Base-by-base conservation (phyloP, 2,113 vertebrate genomes). In the Phyllopteryx taeniolatus region DNA sequence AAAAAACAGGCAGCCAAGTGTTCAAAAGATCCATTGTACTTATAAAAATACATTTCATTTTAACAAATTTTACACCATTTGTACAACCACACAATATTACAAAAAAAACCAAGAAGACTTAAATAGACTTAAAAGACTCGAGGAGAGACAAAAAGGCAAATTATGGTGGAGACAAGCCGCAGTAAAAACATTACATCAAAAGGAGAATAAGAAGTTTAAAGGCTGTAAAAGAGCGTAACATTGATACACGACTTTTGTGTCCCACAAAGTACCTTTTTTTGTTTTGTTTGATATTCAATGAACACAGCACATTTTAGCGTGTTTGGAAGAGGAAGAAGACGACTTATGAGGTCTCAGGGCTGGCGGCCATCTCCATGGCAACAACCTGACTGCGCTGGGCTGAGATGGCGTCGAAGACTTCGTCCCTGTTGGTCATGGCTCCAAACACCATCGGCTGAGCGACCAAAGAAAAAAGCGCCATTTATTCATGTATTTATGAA, bases 351-450 rank as follows among this genome's bases (percentile, higher is more conserved):
- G 93, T 92, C 79, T 96, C 95, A 4, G 75, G 89, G 87, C 70
- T 91, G 67, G 90, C 79, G 3, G 93, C 88, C 59, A 93, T 82
- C 5, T 79, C 66, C 60, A 31, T 35, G 69, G 75, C 57, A 0
- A 90, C 84, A 72, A 94, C 94, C 87, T 95, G 96, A 75, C 80
- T 46, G 49, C 96, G 95, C 80, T 98, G 97, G 78, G 27, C 90
- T 86, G 91, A 90, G 83, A 99, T 98, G 73, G 95, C 92, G 74
- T 99, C 96, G 62, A 97, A 99, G 68, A 96, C 98, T 90, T 99
- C 97, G n/a, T 99, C 98, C 78, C 96, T 88, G 86, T 99, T 96
- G 78, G 96, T 94, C 98, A 99, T 99, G 83, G 96, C 96, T 17
- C 98, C 97, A 5, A 99, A 99, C 77, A 99, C 94, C 75, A 99